A percentile compares a stretch with the other conserved stretches of the same genome.
Conservation (phyloP, 1,140 invertebrate species). For the Anthonomus grandis region DNA sequence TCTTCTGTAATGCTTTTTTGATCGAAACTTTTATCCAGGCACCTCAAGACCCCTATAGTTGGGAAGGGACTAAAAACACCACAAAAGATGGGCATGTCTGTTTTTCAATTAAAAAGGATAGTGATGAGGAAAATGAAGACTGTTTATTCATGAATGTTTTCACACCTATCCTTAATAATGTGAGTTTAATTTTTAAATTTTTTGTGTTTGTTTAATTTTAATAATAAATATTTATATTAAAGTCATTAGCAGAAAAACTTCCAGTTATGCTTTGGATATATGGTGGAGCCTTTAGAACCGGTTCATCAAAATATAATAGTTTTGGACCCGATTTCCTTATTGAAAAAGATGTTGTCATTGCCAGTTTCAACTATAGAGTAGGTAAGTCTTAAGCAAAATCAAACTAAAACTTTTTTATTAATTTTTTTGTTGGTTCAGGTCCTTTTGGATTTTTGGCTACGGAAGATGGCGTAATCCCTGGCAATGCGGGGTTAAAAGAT, state of each 20-base stretch:
- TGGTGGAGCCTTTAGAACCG: constrained; percentile 58
- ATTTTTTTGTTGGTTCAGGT: constrained; percentile 14
- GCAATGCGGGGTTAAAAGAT: constrained; percentile 74
- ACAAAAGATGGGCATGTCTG: constrained; percentile 10
- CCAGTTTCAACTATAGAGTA: constrained; percentile 57
- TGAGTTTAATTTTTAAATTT: no score
- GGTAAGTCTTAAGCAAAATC: no score
- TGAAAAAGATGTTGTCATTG: constrained; percentile 56
- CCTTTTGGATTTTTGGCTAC: constrained; percentile 30
- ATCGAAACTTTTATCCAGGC: constrained; percentile 8
- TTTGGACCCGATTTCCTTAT: constrained; percentile 56
- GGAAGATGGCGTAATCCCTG: constrained; percentile 59
- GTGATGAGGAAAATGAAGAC: constrained; percentile 20
- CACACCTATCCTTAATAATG: no score
- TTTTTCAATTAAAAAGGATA: constrained; percentile 20
- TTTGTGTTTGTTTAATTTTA: background rate
- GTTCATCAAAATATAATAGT: constrained; percentile 45
- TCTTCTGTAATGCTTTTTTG: background rate
- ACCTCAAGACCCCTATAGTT: constrained; percentile 2
- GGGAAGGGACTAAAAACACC: constrained; percentile 13
- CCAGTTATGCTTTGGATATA: constrained; percentile 56
- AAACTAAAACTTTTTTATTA: background rate
- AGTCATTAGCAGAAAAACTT: constrained; percentile 2
- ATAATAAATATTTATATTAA: background rate
- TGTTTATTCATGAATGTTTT: constrained; percentile 18